phyloP scores from a whole-genome alignment of 1,140 invertebrate species.

The Caenorhabditis latens region DNA sequence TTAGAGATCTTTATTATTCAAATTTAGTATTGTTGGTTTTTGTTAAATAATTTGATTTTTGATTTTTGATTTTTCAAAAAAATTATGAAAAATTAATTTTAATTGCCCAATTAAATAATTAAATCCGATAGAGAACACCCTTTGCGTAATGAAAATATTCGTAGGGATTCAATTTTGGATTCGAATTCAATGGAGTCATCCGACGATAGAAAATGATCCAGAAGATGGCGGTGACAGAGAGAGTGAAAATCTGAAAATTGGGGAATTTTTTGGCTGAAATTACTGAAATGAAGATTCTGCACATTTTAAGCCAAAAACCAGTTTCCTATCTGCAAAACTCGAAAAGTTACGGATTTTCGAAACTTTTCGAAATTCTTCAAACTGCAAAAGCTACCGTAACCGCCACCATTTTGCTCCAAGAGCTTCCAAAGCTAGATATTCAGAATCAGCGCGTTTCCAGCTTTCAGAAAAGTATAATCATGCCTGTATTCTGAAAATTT shows the following conservation, averaged over 20 bases:
- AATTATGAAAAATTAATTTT: background rate
- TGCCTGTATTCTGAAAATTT: no score
- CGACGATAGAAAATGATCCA: slow-evolving; percentile 59
- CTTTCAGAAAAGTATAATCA: no score
- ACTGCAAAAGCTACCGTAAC: no score
- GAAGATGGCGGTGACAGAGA: slow-evolving; percentile 7
- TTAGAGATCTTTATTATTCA: slow-evolving; percentile 36
- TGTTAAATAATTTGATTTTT: background rate
- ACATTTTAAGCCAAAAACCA: no score
- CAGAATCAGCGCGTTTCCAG: no score
- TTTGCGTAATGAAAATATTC: slow-evolving; percentile 55
- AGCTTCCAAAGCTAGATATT: no score
- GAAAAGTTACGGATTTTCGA: background rate
- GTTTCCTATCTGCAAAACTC: no score
- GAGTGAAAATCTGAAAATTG: slow-evolving; percentile 35
- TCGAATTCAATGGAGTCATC: slow-evolving; percentile 49
- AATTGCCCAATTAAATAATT: slow-evolving; percentile 47
- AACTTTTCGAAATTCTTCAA: no score
- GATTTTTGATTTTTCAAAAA: background rate
- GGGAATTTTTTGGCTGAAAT: background rate
- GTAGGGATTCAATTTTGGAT: slow-evolving; percentile 51
- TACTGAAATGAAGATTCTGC: no score
- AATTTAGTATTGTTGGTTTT: background rate
- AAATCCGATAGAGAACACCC: slow-evolving; percentile 54
- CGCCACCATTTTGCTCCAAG: no score